phyloP scores from a whole-genome alignment of 2,888 invertebrate species.

The Scaptomyza polygonia region DNA sequence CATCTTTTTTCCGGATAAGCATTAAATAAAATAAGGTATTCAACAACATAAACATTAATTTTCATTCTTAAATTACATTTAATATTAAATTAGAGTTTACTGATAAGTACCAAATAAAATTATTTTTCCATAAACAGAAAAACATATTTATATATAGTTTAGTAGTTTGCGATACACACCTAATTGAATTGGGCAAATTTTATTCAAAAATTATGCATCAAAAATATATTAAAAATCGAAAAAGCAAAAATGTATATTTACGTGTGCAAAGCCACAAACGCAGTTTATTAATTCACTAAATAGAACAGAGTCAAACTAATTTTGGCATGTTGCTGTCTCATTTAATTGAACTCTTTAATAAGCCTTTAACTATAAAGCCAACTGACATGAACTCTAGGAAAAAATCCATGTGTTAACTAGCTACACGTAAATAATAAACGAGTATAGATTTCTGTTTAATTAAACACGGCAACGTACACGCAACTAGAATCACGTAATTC shows the following conservation, averaged over 20 bases:
- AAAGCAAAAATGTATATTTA: not conserved
- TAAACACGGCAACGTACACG: not conserved
- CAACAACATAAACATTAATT: too few relatives aligned
- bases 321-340: slow-evolving; percentile 28
- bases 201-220: not conserved
- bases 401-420: not conserved
- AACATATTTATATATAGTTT: not conserved
- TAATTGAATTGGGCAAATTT: not conserved
- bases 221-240: slow-evolving; percentile 5
- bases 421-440: slow-evolving; percentile 3
- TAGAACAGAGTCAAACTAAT: slow-evolving; percentile 21
- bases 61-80: not conserved
- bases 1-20: too few relatives aligned
- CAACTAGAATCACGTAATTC: not conserved
- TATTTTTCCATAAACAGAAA: not conserved
- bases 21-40: too few relatives aligned
- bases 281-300: slow-evolving; percentile 16
- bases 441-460: not conserved
- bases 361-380: not conserved
- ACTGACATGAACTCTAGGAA: not conserved
- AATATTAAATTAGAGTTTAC: too few relatives aligned
- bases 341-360: slow-evolving; percentile 29
- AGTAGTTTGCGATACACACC: not conserved
- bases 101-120: not conserved
- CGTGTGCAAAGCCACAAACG: slow-evolving; percentile 7